Conservation (phyloP, 2,113 vertebrate genomes). For the Pelecanoides urinatrix region DNA sequence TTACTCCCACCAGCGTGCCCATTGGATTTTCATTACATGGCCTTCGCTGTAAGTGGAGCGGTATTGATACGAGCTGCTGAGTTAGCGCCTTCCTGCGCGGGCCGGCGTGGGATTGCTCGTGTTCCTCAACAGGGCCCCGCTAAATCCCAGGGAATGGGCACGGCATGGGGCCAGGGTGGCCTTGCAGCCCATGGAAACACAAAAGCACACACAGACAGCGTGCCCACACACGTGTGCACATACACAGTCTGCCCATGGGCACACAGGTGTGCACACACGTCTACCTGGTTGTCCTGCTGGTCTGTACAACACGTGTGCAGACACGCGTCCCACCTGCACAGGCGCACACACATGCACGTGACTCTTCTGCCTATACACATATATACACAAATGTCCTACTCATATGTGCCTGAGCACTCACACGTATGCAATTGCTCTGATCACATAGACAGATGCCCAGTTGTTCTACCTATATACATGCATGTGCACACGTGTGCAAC, state of each 20-base stretch:
- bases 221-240: rapidly evolving
- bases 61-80: constrained; percentile 74
- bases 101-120: not conserved
- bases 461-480: not conserved
- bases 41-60: constrained; percentile 69
- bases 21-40: constrained; percentile 74
- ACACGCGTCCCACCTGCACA: not conserved
- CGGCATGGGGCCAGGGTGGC: rapidly evolving
- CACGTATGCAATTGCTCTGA: rapidly evolving
- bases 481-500: not conserved
- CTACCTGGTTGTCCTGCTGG: not conserved
- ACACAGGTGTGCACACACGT: rapidly evolving
- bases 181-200: not conserved
- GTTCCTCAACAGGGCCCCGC: not conserved
- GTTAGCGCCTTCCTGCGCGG: constrained; percentile 50
- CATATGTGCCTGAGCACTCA: rapidly evolving
- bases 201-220: rapidly evolving
- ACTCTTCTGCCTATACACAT: not conserved
- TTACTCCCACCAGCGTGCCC: constrained; percentile 70
- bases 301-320: too few relatives aligned
- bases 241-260: not conserved
- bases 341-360: not conserved
- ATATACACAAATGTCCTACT: not conserved
- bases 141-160: not conserved
- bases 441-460: rapidly evolving